Evolutionary conservation across 2,888 invertebrate genomes (phyloP), one percentile per base, ranked within the genome.

Genomic region (Odontocerum albicorne): DNA sequence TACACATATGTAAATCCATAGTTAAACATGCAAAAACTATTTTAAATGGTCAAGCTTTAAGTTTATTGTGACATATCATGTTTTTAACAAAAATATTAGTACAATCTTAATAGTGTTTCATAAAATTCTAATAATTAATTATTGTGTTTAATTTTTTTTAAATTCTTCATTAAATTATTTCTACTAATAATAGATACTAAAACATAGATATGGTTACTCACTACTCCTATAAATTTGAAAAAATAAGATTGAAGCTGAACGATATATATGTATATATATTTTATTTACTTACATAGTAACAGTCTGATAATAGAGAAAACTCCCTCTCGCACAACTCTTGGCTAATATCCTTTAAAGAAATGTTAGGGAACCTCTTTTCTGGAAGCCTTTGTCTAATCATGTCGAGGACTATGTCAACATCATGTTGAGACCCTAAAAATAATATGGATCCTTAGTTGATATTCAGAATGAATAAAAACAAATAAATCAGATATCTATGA

Each of bases 331-430:
- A 77, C 63, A 78, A 67, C 65, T 78, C 78, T 62, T 77, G 74
- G 69, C 75, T 77, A 63, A 79, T 77, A 70, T 79, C 78, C 69
- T 77, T 72, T 62, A 94, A 79, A 46, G 90, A 88, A 57, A 96
- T 79, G 62, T 86, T 83, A 0, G 93, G 90, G 73, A 87, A 93
- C 64, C 84, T 83, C 65, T 88, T 87, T 63, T 82, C 73, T 4
- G 96, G 95, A 69, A 96, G 91, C 70, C 88, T 88, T 62, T 88
- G 84, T 64, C 91, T 83, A 63, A 97, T 92, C 78, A 93, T 82
- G 64, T 84, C 84, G 70, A 96, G 74, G 27, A 96, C 95, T 62
- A 83, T 81, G 63, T 88, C 87, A 63, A 96, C 90, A 68, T 90
- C 89, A 63, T 74, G 78, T 64, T 87, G 84, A 40, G 85, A 82